Percentiles rank a stretch among this genome's conserved stretches.
Conservation (phyloP, 2,113 vertebrate genomes). For the Gymnocephalus cernua region DNA sequence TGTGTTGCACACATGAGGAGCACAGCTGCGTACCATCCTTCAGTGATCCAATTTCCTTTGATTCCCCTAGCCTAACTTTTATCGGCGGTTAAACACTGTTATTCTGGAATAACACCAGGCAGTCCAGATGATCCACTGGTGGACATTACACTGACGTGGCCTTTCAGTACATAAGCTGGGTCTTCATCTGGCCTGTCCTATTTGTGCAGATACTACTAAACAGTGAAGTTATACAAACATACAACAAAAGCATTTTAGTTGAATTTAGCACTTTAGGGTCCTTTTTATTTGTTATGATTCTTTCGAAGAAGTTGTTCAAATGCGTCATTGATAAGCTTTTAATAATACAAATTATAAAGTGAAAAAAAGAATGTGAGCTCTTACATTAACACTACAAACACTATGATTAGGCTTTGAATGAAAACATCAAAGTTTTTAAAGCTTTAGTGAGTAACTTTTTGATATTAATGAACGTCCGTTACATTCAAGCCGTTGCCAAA, state of each 20-base stretch:
- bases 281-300: neutral
- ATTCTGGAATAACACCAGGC: slow-evolving; percentile 50
- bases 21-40: slow-evolving; percentile 73
- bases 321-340: too few relatives aligned
- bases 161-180: neutral
- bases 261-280: neutral
- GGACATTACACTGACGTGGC: slow-evolving; percentile 45
- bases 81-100: slow-evolving; percentile 53
- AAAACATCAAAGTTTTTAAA: too few relatives aligned
- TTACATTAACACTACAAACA: too few relatives aligned
- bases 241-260: neutral
- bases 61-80: slow-evolving; percentile 64
- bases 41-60: slow-evolving; percentile 68
- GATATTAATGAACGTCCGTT: too few relatives aligned
- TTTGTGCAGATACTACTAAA: slow-evolving; percentile 5
- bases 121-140: slow-evolving; percentile 42
- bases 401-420: too few relatives aligned
- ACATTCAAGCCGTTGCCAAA: too few relatives aligned
- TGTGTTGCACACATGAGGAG: slow-evolving; percentile 76
- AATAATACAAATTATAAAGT: too few relatives aligned
- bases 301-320: neutral
- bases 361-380: too few relatives aligned
- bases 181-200: slow-evolving; percentile 1
- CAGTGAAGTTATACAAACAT: neutral
- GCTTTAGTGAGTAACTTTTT: too few relatives aligned